These are phyloP conservation scores for Rachycentron canadum DNA, from an alignment of 2,797 vertebrate species.

Conservation along the genomic window DNA sequence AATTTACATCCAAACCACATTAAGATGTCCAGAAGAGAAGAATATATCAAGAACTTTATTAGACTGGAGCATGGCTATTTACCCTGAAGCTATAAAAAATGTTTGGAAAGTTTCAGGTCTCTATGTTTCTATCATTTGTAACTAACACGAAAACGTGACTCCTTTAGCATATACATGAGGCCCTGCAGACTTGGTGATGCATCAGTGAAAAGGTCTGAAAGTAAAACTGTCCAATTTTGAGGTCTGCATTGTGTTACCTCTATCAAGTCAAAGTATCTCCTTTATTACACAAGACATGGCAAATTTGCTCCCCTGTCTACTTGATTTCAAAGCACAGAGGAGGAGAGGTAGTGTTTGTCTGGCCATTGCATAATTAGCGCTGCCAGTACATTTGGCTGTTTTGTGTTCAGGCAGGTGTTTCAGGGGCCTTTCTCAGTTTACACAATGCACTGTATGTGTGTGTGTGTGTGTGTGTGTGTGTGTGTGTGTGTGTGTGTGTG, in stretches of 20 bases:
- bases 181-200: slow-evolving; percentile 37
- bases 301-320: slow-evolving; percentile 13
- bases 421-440: slow-evolving; percentile 14
- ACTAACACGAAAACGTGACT: slow-evolving; percentile 21
- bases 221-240: slow-evolving; percentile 7
- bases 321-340: slow-evolving; percentile 29
- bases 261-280: slow-evolving; percentile 23
- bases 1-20: not conserved
- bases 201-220: slow-evolving; percentile 43
- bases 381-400: slow-evolving; percentile 34
- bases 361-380: slow-evolving; percentile 44
- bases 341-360: slow-evolving; percentile 16
- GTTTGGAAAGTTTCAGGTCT: not conserved
- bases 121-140: slow-evolving; percentile 5
- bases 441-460: not conserved
- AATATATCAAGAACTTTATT: not conserved
- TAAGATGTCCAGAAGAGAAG: not conserved
- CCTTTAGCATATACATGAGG: slow-evolving; percentile 51
- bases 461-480: too few species aligned
- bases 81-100: not conserved
- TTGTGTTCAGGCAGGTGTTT: slow-evolving; percentile 23
- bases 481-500: too few species aligned
- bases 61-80: not conserved
- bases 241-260: slow-evolving; percentile 5
- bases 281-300: slow-evolving; percentile 8